phyloP scores from a whole-genome alignment of 1,140 invertebrate genomes.

The Dendrolimus punctatus region DNA sequence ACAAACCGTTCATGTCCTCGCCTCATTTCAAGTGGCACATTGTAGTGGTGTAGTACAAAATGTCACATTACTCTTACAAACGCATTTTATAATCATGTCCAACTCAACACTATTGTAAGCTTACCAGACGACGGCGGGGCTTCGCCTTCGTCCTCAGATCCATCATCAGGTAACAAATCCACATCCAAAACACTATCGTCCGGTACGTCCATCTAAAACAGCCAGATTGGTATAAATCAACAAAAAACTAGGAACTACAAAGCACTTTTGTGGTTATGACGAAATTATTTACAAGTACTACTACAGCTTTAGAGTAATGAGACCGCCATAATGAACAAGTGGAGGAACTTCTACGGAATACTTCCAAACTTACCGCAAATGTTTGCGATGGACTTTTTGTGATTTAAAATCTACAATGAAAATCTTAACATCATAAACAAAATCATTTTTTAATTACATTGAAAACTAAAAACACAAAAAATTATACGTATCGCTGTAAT shows the following conservation, averaged over 20 bases:
- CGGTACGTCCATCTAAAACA: conserved; percentile 61
- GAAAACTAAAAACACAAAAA: conserved; percentile 27
- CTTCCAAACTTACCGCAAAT: conserved; percentile 58
- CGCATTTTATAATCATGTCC: too few species aligned
- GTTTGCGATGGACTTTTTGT: conserved; percentile 50
- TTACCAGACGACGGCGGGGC: conserved; percentile 66
- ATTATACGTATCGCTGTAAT: conserved; percentile 22
- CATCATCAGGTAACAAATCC: conserved; percentile 64
- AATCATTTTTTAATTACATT: conserved; percentile 37
- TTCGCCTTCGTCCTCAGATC: conserved; percentile 66
- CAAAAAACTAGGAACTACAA: conserved; percentile 11
- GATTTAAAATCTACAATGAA: conserved; percentile 35
- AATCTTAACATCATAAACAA: conserved; percentile 20
- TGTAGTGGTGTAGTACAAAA: too few species aligned
- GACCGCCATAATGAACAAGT: conserved; percentile 69
- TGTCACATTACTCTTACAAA: too few species aligned
- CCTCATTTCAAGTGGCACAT: too few species aligned
- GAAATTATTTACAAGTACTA: conserved; percentile 30
- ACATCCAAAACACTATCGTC: conserved; percentile 64
- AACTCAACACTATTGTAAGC: conserved; percentile 2
- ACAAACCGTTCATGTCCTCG: too few species aligned
- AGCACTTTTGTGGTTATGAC: conserved; percentile 16
- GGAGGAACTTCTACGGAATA: conserved; percentile 32
- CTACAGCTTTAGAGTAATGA: conserved; percentile 39
- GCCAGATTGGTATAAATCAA: conserved; percentile 6